Evolutionary conservation across 2,888 invertebrate genomes (phyloP), one percentile per base, ranked within the genome.

Genomic region (Euplexia lucipara): DNA sequence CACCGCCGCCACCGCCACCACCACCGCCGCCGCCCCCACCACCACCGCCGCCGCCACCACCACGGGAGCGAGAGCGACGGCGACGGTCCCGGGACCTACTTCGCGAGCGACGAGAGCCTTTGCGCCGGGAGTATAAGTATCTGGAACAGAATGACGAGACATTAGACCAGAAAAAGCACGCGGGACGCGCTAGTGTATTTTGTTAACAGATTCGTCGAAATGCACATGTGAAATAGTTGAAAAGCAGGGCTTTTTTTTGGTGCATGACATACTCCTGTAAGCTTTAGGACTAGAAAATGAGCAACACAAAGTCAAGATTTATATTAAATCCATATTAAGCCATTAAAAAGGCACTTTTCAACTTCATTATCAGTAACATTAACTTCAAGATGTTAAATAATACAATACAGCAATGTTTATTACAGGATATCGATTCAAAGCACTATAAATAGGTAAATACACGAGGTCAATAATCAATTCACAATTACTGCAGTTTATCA

Each of bases 41-140:
- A 0, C 64, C 63, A 0, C 63, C 65, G 0, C 66, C 64, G 0
- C 64, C 63, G 1, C 63, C 64, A 0, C 64, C 64, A 1, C 64
- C 64, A 3, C 96, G 89, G 6, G 97, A 96, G 51, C 96, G 96
- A 1, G 97, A 97, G 73, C 96, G 95, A 32, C 97, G 96, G 71
- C 96, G 94, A 39, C 96, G 92, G 49, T 94, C 94, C 63, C 94
- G 93, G 7, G 93, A 92, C 18, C 88, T 84, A 52, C 88, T 86
- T 82, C 95, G 91, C 22, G 93, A 90, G 63, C 91, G 83, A 87
- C 89, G 88, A 87, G 90, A 88, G 37, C 96, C 95, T 90, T 91
- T 91, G 91, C 97, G 96, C 14, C 98, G 96, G 51, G 97, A 97
- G 92, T 98, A 97, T 84, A 97, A 89, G 90, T 98, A 97, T 86